These are phyloP conservation scores for Plectus sambesii DNA, from an alignment of 1,140 invertebrate genomes.

Conservation along the genomic window DNA sequence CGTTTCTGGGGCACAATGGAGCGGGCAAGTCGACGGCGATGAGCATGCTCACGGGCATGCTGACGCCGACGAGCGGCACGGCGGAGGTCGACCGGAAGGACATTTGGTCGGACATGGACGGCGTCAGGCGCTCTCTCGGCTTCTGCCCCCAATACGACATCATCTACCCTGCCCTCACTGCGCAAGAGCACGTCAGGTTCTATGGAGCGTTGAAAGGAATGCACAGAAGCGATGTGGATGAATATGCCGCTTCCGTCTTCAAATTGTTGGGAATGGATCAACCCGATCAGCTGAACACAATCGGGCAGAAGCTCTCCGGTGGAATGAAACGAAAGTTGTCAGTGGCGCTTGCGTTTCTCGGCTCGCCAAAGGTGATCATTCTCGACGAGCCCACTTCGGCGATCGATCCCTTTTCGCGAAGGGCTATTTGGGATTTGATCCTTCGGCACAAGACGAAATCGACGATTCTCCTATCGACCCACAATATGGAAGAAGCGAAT, in stretches of 20 bases:
- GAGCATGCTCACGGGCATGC: slow-evolving; percentile 59
- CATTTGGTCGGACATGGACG: slow-evolving; percentile 53
- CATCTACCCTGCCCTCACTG: slow-evolving; percentile 53
- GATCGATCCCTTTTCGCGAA: slow-evolving; percentile 79
- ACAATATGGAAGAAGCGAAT: slow-evolving; percentile 59
- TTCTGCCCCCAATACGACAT: slow-evolving; percentile 60
- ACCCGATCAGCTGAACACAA: slow-evolving; percentile 50
- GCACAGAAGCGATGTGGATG: slow-evolving; percentile 32
- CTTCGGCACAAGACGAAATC: slow-evolving; percentile 52
- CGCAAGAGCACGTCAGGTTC: slow-evolving; percentile 53
- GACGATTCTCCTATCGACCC: slow-evolving; percentile 60
- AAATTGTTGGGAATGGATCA: slow-evolving; percentile 50
- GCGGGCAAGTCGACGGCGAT: slow-evolving; percentile 43
- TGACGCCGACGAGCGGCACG: slow-evolving; percentile 54
- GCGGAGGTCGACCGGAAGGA: slow-evolving; percentile 54
- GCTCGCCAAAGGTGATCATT: slow-evolving; percentile 57
- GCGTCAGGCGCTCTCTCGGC: slow-evolving; percentile 53
- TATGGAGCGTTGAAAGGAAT: slow-evolving; percentile 53
- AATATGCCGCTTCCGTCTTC: slow-evolving; percentile 49
- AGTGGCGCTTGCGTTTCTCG: slow-evolving; percentile 62
- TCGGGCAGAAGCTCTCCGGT: slow-evolving; percentile 55
- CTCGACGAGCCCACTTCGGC: slow-evolving; percentile 87
- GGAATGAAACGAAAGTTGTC: slow-evolving; percentile 75
- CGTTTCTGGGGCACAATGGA: slow-evolving; percentile 48
- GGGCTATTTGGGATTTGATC: slow-evolving; percentile 51